Evolutionary conservation across 2,888 invertebrate species (phyloP), one percentile per base, ranked within the genome.

Genomic region (Ligdia adustata): DNA sequence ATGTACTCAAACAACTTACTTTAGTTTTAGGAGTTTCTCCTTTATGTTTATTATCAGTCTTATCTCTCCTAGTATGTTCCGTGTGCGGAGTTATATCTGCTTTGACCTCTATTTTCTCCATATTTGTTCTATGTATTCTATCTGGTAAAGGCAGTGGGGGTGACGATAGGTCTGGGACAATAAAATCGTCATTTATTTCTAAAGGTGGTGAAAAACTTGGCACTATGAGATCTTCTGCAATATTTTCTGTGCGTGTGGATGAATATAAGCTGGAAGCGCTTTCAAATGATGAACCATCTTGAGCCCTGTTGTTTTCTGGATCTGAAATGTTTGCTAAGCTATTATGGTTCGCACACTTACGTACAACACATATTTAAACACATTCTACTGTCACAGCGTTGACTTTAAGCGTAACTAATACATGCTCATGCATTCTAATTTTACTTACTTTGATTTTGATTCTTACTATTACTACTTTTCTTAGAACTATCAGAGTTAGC

Each of bases 201-300:
- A 90, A 69, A n/a, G 92, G 91, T 11, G 92, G 92, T 44, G 92
- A 92, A 70, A 91, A 92, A 62, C 92, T 91, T 47, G 92, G 92
- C 28, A 92, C 91, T 32, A 93, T 85, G 76, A 92, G 90, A 65
- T 94, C 94, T 71, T 94, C 94, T 27, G 90, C 88, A 24, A 92
- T 82, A 53, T 93, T 92, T 72, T 95, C 95, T 54, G 94, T 94
- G 55, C 94, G 92, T 22, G 95, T 94, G 33, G 93, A 88, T 58
- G 95, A 95, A 78, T 95, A 95, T 48, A 95, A 89, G 27, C 95
- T 95, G 45, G 95, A 95, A 53, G 95, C 95, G 76, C 96, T 96
- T 81, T 96, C 96, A 78, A 96, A 96, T n/a, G 96, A 96, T 57
- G 95, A 96, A 14, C 96, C 96, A 52, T 95, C 95, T 69, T 93